Base-by-base conservation (phyloP, 2,888 invertebrate species). In the Aphodius sticticus region DNA sequence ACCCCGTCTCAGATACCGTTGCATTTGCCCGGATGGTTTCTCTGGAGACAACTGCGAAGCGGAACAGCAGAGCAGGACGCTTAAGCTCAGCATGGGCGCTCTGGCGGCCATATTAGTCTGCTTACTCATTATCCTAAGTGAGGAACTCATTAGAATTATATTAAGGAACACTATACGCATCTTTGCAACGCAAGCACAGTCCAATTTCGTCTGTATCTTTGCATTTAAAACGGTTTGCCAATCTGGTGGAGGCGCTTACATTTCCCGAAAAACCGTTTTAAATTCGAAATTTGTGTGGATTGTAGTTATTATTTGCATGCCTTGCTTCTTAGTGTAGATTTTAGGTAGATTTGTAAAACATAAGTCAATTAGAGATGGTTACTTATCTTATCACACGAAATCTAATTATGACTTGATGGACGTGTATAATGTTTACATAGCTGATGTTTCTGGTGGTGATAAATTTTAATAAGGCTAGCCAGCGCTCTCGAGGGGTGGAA, bases 91-190 rank as follows among this genome's bases (percentile, higher is more conserved):
- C 91, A 97, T 97, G 94, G 97, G 98, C 84, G 99, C 99, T 82
- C 92, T 99, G 85, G 97, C 98, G 83, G 98, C 98, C 88, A 99
- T 99, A 89, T 93, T 99, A 89, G 96, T 99, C 91, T 99, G 98
- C 91, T 94, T 99, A 87, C 94, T 98, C 90, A 96, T 98, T 90
- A 97, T 99, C 88, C 94, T 99, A 90, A 95, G 99, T 99, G 94
- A 96, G 97, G 95, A 88, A 86, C 81, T n/a, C 35, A 14, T 36
- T 15, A 70, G 70, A 16, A 74, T 35, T 53, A 74, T n/a, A 16
- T 35, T 35, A n/a, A 36, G 35, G 35, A 74, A 7, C 36, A 36
- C 74, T 35, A 36, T 37, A 36, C 74, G 37, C 16, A 74, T 26
- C 26, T 26, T 2, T 53, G 53, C 53, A 7, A 9, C 12, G 53